Evolutionary conservation across 2,113 vertebrate species (phyloP).

Genomic region (Talpa occidentalis): DNA sequence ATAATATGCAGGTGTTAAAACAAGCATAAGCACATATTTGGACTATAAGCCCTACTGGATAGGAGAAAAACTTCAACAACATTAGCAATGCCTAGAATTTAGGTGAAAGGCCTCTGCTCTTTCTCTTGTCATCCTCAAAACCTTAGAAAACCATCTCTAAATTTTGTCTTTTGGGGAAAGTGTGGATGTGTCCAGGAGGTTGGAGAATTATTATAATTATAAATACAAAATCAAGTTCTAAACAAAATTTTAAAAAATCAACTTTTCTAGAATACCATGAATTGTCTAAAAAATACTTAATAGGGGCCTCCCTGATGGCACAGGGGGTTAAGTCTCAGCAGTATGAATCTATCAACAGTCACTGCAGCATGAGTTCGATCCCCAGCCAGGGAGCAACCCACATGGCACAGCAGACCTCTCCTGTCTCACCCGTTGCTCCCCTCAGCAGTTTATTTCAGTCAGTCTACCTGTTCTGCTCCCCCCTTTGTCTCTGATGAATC

Average conservation of each 20-base stretch:
- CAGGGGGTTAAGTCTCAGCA: too few species aligned
- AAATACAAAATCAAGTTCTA: not conserved
- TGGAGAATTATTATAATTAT: not conserved
- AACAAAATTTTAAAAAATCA: slow-evolving; percentile 13
- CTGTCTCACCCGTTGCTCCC: too few species aligned
- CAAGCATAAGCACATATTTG: not conserved
- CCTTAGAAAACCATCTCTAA: not conserved
- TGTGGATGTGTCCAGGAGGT: not conserved
- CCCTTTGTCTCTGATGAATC: too few species aligned
- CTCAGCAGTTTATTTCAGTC: too few species aligned
- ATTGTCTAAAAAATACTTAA: slow-evolving; percentile 42
- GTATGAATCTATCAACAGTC: too few species aligned
- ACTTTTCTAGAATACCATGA: not conserved
- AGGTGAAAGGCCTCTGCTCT: not conserved
- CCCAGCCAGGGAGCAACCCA: too few species aligned
- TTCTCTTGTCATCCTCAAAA: not conserved
- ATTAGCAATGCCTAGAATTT: not conserved
- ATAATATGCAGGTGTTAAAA: slow-evolving; percentile 34
- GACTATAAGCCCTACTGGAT: not conserved
- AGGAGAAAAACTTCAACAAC: not conserved
- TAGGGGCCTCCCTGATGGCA: too few species aligned
- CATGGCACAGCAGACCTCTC: too few species aligned
- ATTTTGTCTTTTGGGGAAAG: not conserved
- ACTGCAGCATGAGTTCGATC: too few species aligned
- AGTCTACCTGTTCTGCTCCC: too few species aligned